Percentiles rank a stretch among this genome's conserved stretches.
Conservation (phyloP, 2,113 vertebrate species). For the Chloropsis cyanopogon region DNA sequence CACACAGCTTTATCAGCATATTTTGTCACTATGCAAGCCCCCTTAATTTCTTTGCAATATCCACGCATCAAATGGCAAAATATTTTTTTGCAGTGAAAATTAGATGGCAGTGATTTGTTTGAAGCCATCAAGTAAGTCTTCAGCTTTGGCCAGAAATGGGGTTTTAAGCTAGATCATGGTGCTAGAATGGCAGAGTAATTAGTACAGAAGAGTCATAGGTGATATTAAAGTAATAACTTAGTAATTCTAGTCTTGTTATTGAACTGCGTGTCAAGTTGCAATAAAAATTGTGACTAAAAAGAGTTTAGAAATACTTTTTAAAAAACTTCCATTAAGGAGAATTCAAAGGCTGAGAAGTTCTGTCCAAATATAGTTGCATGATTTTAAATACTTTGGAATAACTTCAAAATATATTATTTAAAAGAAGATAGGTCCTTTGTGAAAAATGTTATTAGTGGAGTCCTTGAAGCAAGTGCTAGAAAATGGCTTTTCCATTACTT, state of each 20-base stretch:
- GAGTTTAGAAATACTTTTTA: background rate
- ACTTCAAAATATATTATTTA: conserved; percentile 45
- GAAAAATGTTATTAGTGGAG: conserved; percentile 60
- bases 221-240: background rate
- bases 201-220: background rate
- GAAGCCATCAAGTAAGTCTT: background rate
- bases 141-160: background rate
- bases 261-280: background rate
- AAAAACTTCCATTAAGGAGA: conserved; percentile 21
- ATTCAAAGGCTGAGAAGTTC: conserved; percentile 37
- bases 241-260: background rate
- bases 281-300: background rate
- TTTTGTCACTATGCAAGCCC: background rate
- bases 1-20: background rate
- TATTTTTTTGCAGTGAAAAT: background rate
- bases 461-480: conserved; percentile 71
- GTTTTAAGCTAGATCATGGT: background rate
- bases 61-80: background rate
- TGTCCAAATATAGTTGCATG: conserved; percentile 27
- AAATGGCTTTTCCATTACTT: conserved; percentile 74
- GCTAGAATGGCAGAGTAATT: background rate
- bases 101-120: background rate
- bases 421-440: conserved; percentile 57
- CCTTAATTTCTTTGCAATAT: background rate
- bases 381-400: conserved; percentile 66